Evolutionary conservation across 2,888 invertebrate species (phyloP).

Genomic region (Philhelius pedissequus): DNA sequence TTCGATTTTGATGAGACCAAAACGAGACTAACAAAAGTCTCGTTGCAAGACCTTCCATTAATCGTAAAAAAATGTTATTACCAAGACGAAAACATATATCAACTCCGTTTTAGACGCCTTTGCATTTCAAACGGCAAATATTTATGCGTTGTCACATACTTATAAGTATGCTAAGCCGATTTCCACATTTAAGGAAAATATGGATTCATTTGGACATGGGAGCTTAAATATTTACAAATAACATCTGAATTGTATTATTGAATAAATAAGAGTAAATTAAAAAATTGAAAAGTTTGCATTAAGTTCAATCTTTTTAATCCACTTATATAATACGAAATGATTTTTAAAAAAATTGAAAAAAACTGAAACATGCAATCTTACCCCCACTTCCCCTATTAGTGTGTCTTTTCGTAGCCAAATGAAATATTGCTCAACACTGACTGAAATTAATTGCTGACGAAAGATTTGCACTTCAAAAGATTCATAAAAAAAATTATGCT

Average conservation of each 20-base stretch:
- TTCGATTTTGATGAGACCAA: no score
- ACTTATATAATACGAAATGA: no score
- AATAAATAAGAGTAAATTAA: no score
- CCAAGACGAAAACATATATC: no score
- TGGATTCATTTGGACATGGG: neutral
- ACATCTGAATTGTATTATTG: no score
- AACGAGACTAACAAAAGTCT: no score
- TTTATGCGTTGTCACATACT: neutral
- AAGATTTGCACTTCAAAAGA: conserved; percentile 31
- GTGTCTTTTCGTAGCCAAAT: neutral
- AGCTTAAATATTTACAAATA: no score
- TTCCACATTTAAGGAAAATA: neutral
- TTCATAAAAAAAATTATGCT: neutral
- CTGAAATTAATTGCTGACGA: conserved; percentile 62
- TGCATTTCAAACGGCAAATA: neutral
- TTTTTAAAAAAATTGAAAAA: neutral
- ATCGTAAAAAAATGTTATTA: no score
- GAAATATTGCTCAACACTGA: conserved; percentile 43
- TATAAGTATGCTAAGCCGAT: no score
- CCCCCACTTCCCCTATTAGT: neutral
- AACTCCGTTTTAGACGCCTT: neutral
- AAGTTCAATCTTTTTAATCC: no score
- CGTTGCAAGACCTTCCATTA: no score
- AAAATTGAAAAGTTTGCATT: no score
- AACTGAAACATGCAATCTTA: neutral